A percentile compares a stretch with the other conserved stretches of the same genome.
Conservation (phyloP, 2,888 invertebrate genomes). For the Macrosiphum euphorbiae region DNA sequence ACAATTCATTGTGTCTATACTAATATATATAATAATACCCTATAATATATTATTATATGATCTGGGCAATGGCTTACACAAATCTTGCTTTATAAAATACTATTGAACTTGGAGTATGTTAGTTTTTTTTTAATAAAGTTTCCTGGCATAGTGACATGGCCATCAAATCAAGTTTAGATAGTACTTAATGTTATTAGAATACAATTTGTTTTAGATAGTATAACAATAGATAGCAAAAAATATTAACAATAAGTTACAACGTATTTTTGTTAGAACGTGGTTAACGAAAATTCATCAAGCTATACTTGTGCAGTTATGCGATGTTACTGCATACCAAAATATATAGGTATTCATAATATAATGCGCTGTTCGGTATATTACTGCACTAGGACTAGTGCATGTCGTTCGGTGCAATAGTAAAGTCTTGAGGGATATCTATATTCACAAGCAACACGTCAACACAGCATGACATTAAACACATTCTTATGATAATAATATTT, state of each 20-base stretch:
- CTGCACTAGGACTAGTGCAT: neutral
- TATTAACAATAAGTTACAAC: neutral
- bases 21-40: neutral
- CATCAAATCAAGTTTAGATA: too few relatives aligned
- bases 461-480: neutral
- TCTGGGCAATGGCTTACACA: neutral
- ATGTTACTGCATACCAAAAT: neutral
- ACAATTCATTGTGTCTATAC: neutral
- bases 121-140: neutral
- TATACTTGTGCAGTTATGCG: neutral
- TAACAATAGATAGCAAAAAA: neutral
- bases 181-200: too few relatives aligned
- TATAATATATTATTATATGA: neutral
- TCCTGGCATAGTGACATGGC: too few relatives aligned
- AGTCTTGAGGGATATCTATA: neutral
- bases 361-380: neutral
- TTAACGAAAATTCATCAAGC: neutral
- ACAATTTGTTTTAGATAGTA: neutral
- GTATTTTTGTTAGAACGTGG: neutral
- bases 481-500: neutral
- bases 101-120: neutral
- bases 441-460: neutral
- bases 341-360: neutral
- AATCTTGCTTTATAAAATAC: neutral
- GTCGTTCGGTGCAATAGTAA: neutral